A percentile compares a stretch with the other conserved stretches of the same genome.
Conservation (phyloP, 2,797 vertebrate genomes). For the Podarcis lilfordi region DNA sequence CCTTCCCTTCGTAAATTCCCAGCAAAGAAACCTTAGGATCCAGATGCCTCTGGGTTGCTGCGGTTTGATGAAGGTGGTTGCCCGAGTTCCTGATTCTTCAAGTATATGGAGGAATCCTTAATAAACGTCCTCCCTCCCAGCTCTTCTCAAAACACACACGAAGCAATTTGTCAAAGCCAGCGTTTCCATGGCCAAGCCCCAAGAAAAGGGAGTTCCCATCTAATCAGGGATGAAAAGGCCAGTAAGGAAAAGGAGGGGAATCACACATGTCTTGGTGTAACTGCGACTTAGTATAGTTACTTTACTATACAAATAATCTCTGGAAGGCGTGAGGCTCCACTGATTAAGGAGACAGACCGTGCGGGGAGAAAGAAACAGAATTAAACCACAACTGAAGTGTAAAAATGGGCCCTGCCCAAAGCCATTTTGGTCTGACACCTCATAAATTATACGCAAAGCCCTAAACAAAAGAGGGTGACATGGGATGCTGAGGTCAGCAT, state of each 20-base stretch:
- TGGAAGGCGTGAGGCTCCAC: slow-evolving; percentile 63
- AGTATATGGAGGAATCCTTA: not conserved
- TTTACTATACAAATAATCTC: slow-evolving; percentile 80
- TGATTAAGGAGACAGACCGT: slow-evolving; percentile 76
- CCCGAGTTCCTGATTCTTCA: slow-evolving; percentile 58
- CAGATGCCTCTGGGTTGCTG: slow-evolving; percentile 53
- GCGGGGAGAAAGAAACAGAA: slow-evolving; percentile 68
- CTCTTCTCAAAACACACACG: slow-evolving; percentile 42
- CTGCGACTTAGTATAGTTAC: slow-evolving; percentile 62
- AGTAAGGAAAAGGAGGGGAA: slow-evolving; percentile 67
- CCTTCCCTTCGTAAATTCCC: slow-evolving; percentile 30
- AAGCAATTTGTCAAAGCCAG: slow-evolving; percentile 41
- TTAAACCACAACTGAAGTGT: slow-evolving; percentile 77
- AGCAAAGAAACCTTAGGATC: slow-evolving; percentile 45
- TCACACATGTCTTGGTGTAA: slow-evolving; percentile 69
- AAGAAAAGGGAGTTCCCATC: slow-evolving; percentile 68
- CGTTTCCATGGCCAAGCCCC: slow-evolving; percentile 44
- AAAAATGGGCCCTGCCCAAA: slow-evolving; percentile 74
- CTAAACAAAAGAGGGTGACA: slow-evolving; percentile 63
- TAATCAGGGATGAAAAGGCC: slow-evolving; percentile 64
- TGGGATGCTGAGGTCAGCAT: slow-evolving; percentile 59
- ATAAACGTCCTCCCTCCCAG: slow-evolving; percentile 17
- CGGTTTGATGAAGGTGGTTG: slow-evolving; percentile 48
- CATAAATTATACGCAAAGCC: slow-evolving; percentile 80
- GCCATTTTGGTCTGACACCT: slow-evolving; percentile 80